These are phyloP conservation scores for Hippocampus guttulatus DNA, from an alignment of 2,113 vertebrate species.

Conservation along the genomic window DNA sequence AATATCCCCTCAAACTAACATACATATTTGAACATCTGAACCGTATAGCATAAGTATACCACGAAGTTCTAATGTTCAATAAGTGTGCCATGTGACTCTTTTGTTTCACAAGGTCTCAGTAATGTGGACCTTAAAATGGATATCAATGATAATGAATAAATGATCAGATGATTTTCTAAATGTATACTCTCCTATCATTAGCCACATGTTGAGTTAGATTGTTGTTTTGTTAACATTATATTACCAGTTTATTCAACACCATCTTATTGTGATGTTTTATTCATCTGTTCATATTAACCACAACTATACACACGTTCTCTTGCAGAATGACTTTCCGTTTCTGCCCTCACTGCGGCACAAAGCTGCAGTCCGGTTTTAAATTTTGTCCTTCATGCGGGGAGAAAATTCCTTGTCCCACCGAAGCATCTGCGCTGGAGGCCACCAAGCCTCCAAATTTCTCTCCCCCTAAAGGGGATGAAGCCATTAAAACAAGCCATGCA, in stretches of 20 bases:
- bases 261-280: not conserved
- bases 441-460: not conserved
- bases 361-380: slow-evolving; percentile 71
- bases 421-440: slow-evolving; percentile 6
- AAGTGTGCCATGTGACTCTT: not conserved
- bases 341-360: slow-evolving; percentile 81
- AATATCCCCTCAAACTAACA: not conserved
- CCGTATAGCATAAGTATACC: not conserved
- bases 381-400: slow-evolving; percentile 84
- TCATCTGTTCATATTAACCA: not conserved
- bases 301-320: not conserved
- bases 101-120: not conserved
- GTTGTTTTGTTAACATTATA: not conserved
- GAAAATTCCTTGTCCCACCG: slow-evolving; percentile 55
- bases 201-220: not conserved
- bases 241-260: not conserved
- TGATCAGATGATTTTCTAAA: not conserved
- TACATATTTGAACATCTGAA: not conserved
- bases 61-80: no score
- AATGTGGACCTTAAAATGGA: not conserved
- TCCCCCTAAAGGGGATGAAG: not conserved
- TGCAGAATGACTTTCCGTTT: slow-evolving; percentile 73
- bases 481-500: slow-evolving; percentile 4
- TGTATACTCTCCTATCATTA: not conserved
- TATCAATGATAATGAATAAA: not conserved